phyloP scores from a whole-genome alignment of 1,140 invertebrate genomes.

The Drosophila tani region DNA sequence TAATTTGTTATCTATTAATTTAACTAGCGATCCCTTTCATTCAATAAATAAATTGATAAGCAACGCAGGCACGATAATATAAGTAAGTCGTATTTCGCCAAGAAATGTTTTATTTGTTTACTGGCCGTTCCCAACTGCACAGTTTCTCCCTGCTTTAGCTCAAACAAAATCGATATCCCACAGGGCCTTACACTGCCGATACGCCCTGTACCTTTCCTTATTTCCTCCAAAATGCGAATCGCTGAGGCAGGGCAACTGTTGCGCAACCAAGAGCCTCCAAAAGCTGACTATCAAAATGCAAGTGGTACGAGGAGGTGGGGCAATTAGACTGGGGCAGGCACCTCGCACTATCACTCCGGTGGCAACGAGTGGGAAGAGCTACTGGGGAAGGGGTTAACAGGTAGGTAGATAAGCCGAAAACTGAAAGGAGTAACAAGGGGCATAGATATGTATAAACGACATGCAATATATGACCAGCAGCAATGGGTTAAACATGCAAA shows the following conservation, averaged over 20 bases:
- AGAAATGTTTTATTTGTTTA: conserved; percentile 12
- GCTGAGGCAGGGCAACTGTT: conserved; percentile 42
- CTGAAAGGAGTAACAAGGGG: conserved; percentile 42
- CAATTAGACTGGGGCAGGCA: conserved; percentile 27
- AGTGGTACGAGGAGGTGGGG: conserved; percentile 11
- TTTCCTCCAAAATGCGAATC: not conserved
- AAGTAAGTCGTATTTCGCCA: conserved; percentile 7
- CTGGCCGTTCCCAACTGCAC: not conserved
- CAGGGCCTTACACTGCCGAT: conserved; percentile 15
- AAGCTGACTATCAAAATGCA: conserved; percentile 19
- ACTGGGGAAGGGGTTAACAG: conserved; percentile 10
- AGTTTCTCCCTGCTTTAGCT: not conserved
- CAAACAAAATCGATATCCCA: conserved; percentile 27
- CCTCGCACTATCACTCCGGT: conserved; percentile 15
- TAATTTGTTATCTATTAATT: conserved; percentile 36
- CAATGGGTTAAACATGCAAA: conserved; percentile 63
- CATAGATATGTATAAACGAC: conserved; percentile 27
- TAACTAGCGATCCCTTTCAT: conserved; percentile 7
- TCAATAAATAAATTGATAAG: conserved; percentile 30
- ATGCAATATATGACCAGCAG: conserved; percentile 68
- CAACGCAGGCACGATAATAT: conserved; percentile 4
- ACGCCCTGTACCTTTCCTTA: conserved; percentile 20
- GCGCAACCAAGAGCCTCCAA: conserved; percentile 35
- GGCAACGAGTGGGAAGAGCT: conserved; percentile 5
- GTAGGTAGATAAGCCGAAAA: conserved; percentile 36